Conservation (phyloP, 2,888 invertebrate genomes). For the Pseudoips prasinana region DNA sequence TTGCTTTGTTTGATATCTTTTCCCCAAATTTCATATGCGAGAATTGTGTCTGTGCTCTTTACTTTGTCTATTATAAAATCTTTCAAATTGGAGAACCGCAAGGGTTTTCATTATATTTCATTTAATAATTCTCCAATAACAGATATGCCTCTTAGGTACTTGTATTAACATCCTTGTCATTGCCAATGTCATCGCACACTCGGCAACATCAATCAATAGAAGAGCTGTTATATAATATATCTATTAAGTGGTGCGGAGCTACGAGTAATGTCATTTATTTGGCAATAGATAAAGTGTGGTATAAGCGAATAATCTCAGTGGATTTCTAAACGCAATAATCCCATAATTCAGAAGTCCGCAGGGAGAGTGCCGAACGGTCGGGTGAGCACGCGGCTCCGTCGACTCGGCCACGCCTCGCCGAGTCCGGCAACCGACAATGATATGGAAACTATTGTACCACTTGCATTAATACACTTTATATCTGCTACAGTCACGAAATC, state of each 20-base stretch:
- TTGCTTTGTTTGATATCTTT: constrained; percentile 29
- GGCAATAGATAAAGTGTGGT: too few species aligned
- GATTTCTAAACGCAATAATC: constrained; percentile 28
- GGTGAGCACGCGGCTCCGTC: constrained; percentile 45
- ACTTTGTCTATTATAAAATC: too few species aligned
- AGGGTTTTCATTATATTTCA: too few species aligned
- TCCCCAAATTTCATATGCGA: constrained; percentile 1
- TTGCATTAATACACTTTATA: constrained; percentile 40
- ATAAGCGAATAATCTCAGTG: constrained; percentile 11
- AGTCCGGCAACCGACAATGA: constrained; percentile 40
- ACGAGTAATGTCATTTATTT: not conserved
- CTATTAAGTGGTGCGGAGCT: too few species aligned
- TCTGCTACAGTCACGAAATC: constrained; percentile 43
- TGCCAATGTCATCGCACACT: too few species aligned
- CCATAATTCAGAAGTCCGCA: constrained; percentile 43
- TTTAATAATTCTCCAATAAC: too few species aligned
- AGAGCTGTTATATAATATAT: too few species aligned
- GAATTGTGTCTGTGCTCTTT: too few species aligned
- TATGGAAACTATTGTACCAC: constrained; percentile 52
- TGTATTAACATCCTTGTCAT: too few species aligned
- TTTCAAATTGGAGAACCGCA: too few species aligned
- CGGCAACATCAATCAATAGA: too few species aligned
- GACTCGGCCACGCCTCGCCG: constrained; percentile 55
- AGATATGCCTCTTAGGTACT: too few species aligned
- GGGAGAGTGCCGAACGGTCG: constrained; percentile 51